These are phyloP conservation scores for Drosophila bocki DNA, from an alignment of 1,140 invertebrate genomes.

Conservation along the genomic window DNA sequence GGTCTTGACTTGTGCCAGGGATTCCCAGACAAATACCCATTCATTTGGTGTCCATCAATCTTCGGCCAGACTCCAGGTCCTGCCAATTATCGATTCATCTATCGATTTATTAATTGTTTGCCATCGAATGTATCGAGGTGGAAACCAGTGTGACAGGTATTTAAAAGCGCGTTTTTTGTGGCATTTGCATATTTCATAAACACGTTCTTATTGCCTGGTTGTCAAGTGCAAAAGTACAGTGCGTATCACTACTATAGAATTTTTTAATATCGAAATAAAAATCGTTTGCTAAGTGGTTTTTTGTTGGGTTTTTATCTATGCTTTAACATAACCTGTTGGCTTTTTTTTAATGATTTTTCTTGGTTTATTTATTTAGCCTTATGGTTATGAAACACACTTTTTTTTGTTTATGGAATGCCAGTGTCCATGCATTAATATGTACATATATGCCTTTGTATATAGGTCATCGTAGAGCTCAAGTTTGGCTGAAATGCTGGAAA, in stretches of 20 bases:
- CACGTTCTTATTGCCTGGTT: slow-evolving; percentile 24
- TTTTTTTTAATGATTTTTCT: neutral
- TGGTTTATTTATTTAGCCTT: neutral
- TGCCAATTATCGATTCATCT: slow-evolving; percentile 5
- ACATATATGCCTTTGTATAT: slow-evolving; percentile 17
- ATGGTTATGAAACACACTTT: slow-evolving; percentile 13
- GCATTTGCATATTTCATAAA: slow-evolving; percentile 69
- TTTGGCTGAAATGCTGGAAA: slow-evolving; percentile 29
- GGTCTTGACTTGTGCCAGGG: slow-evolving; percentile 39
- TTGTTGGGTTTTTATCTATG: neutral
- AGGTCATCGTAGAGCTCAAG: slow-evolving; percentile 35
- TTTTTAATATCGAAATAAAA: neutral
- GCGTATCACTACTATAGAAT: neutral
- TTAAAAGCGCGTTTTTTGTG: slow-evolving; percentile 41
- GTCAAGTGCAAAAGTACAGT: slow-evolving; percentile 20
- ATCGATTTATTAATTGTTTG: slow-evolving; percentile 23
- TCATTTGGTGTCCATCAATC: slow-evolving; percentile 27
- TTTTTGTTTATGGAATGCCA: neutral
- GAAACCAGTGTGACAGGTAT: slow-evolving; percentile 11
- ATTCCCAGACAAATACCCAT: slow-evolving; percentile 31
- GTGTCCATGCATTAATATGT: neutral
- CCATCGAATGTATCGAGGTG: slow-evolving; percentile 10
- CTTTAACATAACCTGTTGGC: neutral
- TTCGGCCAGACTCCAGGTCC: neutral
- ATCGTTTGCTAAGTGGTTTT: neutral